phyloP scores from a whole-genome alignment of 2,797 vertebrate genomes.

The Trematomus bernacchii region DNA sequence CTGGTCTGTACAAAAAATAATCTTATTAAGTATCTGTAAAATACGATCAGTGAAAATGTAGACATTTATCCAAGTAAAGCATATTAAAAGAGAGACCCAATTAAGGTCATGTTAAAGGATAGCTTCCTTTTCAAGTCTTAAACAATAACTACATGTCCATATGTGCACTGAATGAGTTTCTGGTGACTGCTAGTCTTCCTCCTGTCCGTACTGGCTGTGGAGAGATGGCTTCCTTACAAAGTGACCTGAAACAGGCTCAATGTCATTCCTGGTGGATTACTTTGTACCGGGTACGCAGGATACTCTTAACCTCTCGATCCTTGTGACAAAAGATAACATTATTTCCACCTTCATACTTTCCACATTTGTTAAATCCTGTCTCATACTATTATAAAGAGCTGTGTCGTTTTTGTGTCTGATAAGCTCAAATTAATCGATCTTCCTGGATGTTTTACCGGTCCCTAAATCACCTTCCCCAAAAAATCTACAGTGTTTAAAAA shows the following conservation, averaged over 20 bases:
- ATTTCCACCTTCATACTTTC: neutral
- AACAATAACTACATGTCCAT: slow-evolving; percentile 8
- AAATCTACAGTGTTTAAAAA: neutral
- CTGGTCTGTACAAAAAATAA: slow-evolving; percentile 28
- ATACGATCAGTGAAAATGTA: slow-evolving; percentile 54
- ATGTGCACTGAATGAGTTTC: slow-evolving; percentile 13
- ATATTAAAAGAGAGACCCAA: slow-evolving; percentile 52
- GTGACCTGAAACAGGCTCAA: neutral
- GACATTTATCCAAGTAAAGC: slow-evolving; percentile 63
- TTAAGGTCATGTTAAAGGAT: slow-evolving; percentile 25
- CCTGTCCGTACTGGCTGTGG: neutral
- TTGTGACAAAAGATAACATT: neutral
- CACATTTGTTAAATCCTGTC: neutral
- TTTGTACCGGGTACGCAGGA: neutral
- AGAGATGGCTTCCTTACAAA: neutral
- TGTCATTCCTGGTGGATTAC: neutral
- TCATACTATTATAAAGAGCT: neutral
- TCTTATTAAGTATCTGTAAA: slow-evolving; percentile 52
- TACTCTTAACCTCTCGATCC: neutral
- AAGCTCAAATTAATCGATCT: neutral
- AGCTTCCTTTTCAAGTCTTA: slow-evolving; percentile 10
- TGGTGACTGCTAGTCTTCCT: slow-evolving; percentile 9
- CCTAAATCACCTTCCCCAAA: neutral
- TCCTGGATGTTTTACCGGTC: neutral
- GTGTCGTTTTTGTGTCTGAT: neutral